Evolutionary conservation across 2,113 vertebrate species (phyloP), one percentile per base, ranked within the genome.

Genomic region (Caracal caracal): DNA sequence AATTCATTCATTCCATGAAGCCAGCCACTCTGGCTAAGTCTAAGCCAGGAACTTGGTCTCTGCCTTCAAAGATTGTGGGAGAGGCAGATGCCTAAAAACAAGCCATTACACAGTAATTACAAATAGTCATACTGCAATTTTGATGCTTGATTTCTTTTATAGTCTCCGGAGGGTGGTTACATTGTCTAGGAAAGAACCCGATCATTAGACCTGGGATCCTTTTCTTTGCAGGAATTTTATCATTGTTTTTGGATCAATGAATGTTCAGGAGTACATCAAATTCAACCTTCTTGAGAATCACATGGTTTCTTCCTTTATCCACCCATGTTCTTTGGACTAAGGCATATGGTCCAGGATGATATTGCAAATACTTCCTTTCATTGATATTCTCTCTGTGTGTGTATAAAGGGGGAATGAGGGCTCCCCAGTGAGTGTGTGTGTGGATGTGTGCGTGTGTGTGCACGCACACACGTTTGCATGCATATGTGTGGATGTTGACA

Each of bases 371-470:
- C 16, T 87, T 7, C 17, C 71, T 76, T 82, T 35, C 13, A 12
- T 10, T 11, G 24, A 9, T 53, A 5, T 3, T 33, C 43, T 49
- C 19, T 65, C 22, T 37, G 40, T 90, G 33, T 10, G 17, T 90
- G 33, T 15, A 9, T 79, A 28, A 53, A 75, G 35, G n/a, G 47
- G 30, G 10, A 24, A 10, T 4, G 70, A 20, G 91, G 40, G 12
- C 61, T 53, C 68, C 35, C 33, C 33, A 24, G 49, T 26, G 28
- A 26, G 68, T 59, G 51, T 68, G 37, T 40, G 20, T 20, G 16
- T 22, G 65, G 6, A 2, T 3, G 2, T 17, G 16, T 20, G 16
- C 10, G 65, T 16, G 4, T 30, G n/a, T 6, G 12, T 11, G 20
- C 20, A 2, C 24, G 0, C 40, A 6, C 35, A 40, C 13, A 2